Conservation (phyloP, 2,888 invertebrate genomes). For the Dione juno region DNA sequence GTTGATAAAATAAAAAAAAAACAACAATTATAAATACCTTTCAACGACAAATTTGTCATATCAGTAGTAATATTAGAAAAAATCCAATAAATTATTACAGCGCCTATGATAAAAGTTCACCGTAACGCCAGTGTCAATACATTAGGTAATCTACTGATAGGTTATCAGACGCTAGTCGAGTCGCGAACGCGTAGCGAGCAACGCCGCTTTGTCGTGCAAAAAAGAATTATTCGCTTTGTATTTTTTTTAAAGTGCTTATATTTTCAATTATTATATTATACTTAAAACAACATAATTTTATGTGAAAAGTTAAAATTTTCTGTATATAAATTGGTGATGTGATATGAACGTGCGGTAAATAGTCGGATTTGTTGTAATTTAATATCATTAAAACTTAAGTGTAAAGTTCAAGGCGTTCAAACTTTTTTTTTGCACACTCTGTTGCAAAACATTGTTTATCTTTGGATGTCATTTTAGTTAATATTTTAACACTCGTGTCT, state of each 20-base stretch:
- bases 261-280: neutral
- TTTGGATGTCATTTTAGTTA: neutral
- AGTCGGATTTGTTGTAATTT: neutral
- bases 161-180: slow-evolving; percentile 37
- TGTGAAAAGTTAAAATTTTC: neutral
- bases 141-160: slow-evolving; percentile 32
- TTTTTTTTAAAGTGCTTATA: neutral
- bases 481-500: neutral
- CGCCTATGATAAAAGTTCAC: slow-evolving; percentile 1
- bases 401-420: slow-evolving; percentile 7
- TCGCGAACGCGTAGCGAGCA: slow-evolving; percentile 34
- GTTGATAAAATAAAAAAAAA: too few species aligned
- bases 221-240: neutral
- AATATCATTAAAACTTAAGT: neutral
- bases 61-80: too few species aligned
- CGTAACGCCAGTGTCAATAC: slow-evolving; percentile 30
- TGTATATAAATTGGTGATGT: neutral
- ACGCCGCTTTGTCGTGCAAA: neutral
- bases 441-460: neutral
- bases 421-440: neutral
- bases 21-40: too few species aligned
- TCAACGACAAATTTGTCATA: too few species aligned
- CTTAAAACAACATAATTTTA: neutral
- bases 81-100: neutral
- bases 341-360: neutral